Evolutionary conservation across 2,113 vertebrate species (phyloP).

Genomic region (Myotis davidii): DNA sequence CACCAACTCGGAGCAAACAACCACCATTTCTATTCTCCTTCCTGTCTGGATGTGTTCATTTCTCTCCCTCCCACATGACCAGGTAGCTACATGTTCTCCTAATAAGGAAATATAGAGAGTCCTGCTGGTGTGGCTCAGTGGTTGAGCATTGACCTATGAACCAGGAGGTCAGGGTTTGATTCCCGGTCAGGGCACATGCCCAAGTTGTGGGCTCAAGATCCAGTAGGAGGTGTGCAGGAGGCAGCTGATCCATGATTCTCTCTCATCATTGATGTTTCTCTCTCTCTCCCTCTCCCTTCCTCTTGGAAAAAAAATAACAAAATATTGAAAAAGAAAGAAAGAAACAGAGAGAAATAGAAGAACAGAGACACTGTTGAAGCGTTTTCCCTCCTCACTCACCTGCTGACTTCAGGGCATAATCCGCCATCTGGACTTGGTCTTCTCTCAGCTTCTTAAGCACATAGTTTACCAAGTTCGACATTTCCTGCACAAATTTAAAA

Average conservation of each 20-base stretch:
- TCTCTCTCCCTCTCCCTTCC: too few relatives aligned
- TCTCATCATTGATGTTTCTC: too few relatives aligned
- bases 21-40: not conserved
- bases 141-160: too few relatives aligned
- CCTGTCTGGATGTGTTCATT: not conserved
- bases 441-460: conserved; percentile 73
- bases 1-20: not conserved
- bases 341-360: not conserved
- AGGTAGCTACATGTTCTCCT: not conserved
- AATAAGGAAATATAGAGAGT: not conserved
- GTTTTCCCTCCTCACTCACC: conserved; percentile 31
- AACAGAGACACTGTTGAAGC: accelerated
- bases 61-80: not conserved
- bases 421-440: conserved; percentile 75
- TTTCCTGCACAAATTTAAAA: conserved; percentile 60
- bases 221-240: too few relatives aligned
- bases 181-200: too few relatives aligned
- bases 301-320: too few relatives aligned
- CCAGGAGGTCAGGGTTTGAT: too few relatives aligned
- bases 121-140: too few relatives aligned
- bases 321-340: too few relatives aligned
- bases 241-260: too few relatives aligned
- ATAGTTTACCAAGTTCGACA: conserved; percentile 64
- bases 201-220: too few relatives aligned
- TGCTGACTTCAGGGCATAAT: conserved; percentile 76